A percentile compares a stretch with the other conserved stretches of the same genome.
Evolutionary conservation across 1,140 invertebrate genomes (phyloP).

Genomic region (Microplitis mediator): DNA sequence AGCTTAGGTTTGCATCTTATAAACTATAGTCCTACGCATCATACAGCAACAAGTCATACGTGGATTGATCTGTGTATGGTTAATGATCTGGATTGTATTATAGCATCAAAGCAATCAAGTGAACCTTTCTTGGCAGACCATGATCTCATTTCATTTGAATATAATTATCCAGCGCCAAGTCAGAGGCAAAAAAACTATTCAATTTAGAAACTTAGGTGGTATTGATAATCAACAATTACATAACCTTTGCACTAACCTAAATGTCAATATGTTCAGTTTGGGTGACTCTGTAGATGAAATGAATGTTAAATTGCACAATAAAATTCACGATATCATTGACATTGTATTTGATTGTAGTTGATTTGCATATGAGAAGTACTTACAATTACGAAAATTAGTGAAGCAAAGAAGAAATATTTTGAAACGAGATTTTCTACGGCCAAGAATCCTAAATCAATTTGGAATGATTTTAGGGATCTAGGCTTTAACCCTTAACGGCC

Average conservation of each 20-base stretch:
- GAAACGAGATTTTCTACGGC: background rate
- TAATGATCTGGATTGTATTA: background rate
- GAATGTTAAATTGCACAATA: background rate
- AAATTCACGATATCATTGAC: background rate
- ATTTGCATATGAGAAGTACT: background rate
- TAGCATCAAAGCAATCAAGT: background rate
- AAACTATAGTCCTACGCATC: conserved; percentile 13
- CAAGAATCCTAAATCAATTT: background rate
- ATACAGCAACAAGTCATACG: background rate
- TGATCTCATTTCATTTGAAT: conserved; percentile 17
- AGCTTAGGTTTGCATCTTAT: background rate
- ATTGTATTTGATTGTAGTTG: background rate
- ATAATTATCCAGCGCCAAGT: background rate
- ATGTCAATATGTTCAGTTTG: background rate
- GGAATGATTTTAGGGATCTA: background rate
- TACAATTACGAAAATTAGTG: background rate
- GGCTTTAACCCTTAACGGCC: too few species aligned
- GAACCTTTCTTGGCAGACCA: conserved; percentile 15
- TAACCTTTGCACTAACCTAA: too few species aligned
- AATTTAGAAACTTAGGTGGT: background rate
- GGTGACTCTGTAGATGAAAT: background rate
- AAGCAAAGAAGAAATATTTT: background rate
- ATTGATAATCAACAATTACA: background rate
- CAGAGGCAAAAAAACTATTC: background rate
- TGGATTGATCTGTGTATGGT: conserved; percentile 17